Evolutionary conservation across 2,113 vertebrate species (phyloP).

Genomic region (Amblyornis subalaris): DNA sequence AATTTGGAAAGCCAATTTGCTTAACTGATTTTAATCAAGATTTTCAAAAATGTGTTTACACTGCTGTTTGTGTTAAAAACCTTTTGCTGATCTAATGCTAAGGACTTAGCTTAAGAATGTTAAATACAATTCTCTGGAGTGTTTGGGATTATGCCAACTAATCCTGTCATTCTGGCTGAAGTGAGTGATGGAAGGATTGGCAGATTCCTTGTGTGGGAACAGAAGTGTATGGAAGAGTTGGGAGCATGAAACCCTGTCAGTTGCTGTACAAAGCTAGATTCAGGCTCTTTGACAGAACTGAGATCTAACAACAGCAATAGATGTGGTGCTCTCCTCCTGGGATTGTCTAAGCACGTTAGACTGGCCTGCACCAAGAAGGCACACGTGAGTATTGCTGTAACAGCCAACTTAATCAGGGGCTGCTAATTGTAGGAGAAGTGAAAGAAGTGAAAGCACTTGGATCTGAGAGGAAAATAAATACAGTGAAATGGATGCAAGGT

Average conservation of each 20-base stretch:
- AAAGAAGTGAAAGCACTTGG: not conserved
- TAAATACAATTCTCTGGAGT: not conserved
- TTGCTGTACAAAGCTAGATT: not conserved
- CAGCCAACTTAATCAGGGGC: not conserved
- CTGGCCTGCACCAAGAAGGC: not conserved
- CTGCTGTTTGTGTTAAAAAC: not conserved
- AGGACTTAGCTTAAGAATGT: not conserved
- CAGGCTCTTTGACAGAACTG: not conserved
- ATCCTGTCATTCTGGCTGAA: not conserved
- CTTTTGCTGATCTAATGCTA: not conserved
- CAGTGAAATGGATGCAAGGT: not conserved
- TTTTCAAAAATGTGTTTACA: not conserved
- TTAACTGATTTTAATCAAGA: not conserved
- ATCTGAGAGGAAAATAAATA: not conserved
- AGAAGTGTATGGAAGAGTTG: not conserved
- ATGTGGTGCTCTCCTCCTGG: not conserved
- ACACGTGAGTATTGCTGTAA: not conserved
- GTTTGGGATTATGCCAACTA: not conserved
- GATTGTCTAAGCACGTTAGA: not conserved
- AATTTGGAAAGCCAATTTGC: not conserved
- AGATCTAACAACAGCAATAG: not conserved
- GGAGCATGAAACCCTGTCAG: not conserved
- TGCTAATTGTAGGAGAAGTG: not conserved
- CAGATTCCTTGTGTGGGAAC: not conserved
- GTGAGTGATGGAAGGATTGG: not conserved